Evolutionary conservation across 2,888 invertebrate genomes (phyloP).

Genomic region (Agrenia bidenticulata): DNA sequence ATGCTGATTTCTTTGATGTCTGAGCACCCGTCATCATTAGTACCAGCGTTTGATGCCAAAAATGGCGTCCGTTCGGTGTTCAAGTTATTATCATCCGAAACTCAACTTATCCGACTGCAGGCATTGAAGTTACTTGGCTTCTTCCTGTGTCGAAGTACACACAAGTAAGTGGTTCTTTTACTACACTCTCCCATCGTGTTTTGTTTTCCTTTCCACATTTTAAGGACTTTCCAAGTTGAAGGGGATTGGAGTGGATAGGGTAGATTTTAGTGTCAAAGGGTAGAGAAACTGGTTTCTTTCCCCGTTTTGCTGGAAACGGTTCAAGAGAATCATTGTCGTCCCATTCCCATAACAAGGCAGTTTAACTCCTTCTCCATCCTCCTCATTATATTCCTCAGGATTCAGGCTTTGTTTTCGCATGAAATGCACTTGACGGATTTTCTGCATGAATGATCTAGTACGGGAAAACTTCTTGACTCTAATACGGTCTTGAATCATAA

Average conservation of each 20-base stretch:
- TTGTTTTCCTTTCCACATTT: no score
- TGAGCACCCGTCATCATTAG: conserved; percentile 98
- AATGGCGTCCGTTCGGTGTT: conserved; percentile 95
- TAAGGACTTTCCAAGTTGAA: no score
- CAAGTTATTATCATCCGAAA: conserved; percentile 92
- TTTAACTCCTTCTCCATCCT: not conserved
- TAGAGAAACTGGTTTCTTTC: no score
- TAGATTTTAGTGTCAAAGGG: no score
- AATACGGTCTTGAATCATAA: no score
- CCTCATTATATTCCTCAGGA: conserved; percentile 3
- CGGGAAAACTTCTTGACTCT: conserved; percentile 3
- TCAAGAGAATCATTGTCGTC: no score
- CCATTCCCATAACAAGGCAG: not conserved
- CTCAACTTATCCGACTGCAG: conserved; percentile 92
- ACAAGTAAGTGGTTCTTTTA: conserved; percentile 83
- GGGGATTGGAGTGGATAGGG: no score
- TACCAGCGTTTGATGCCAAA: conserved; percentile 97
- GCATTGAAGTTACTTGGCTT: conserved; percentile 95
- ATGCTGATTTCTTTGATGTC: conserved; percentile 96
- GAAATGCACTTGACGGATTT: conserved; percentile 20
- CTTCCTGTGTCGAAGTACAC: conserved; percentile 95
- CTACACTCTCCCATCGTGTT: no score
- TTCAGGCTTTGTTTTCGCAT: conserved; percentile 1
- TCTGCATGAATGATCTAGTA: conserved; percentile 12
- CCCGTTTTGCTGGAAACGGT: no score